Percentiles rank a stretch among this genome's conserved stretches.
Conservation (phyloP, 2,113 vertebrate genomes). For the Xenotilapia caudafasciata region DNA sequence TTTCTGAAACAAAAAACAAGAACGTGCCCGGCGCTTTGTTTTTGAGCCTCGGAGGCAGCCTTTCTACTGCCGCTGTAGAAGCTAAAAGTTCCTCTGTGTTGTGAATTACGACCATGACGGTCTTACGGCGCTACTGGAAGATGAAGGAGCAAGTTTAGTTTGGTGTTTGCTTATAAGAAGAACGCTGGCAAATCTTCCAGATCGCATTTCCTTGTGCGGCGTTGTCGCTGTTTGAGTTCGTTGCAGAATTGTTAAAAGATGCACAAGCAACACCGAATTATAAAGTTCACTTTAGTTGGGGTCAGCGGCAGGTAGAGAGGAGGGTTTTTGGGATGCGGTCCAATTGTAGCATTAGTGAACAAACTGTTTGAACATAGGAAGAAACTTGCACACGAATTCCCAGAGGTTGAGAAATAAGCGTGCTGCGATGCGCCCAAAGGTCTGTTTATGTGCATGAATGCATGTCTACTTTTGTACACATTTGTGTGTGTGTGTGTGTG, state of each 20-base stretch:
- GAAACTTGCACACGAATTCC: conserved; percentile 9
- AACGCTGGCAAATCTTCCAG: neutral
- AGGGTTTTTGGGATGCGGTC: conserved; percentile 32
- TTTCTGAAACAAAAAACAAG: conserved; percentile 65
- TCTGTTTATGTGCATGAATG: conserved; percentile 30
- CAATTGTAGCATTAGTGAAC: conserved; percentile 57
- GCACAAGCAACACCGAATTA: conserved; percentile 9
- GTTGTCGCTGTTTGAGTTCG: neutral
- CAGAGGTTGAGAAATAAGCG: conserved; percentile 19
- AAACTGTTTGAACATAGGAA: conserved; percentile 34
- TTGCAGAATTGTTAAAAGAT: conserved; percentile 25
- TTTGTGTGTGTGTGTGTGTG: conserved; percentile 3
- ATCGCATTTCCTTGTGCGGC: neutral
- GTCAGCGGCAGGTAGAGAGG: conserved; percentile 63
- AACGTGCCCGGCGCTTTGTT: conserved; percentile 59
- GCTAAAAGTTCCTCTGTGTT: conserved; percentile 44
- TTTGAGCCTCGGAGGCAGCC: conserved; percentile 53
- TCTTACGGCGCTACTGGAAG: neutral
- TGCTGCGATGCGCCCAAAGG: conserved; percentile 20
- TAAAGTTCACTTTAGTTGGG: conserved; percentile 24
- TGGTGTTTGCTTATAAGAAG: neutral
- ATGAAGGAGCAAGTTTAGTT: neutral
- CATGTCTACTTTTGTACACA: neutral
- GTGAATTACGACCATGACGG: conserved; percentile 11
- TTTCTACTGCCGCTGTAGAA: conserved; percentile 23